These are phyloP conservation scores for Oophaga sylvatica DNA, from an alignment of 2,797 vertebrate genomes.

Conservation along the genomic window DNA sequence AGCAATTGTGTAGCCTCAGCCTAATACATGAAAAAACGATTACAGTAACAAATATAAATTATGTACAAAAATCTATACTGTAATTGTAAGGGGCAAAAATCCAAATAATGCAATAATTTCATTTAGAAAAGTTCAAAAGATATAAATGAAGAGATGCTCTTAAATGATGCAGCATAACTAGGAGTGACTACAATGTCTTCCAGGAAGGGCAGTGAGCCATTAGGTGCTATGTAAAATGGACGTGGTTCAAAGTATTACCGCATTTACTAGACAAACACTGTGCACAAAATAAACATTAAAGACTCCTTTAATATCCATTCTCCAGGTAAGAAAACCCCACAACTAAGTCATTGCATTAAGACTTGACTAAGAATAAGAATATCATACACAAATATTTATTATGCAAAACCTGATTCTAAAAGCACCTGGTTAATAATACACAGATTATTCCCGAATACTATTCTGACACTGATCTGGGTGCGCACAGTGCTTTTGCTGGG, in stretches of 20 bases:
- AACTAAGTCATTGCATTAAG: background rate
- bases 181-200: background rate
- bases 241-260: conserved; percentile 15
- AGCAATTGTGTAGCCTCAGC: no score
- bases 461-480: no score
- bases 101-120: background rate
- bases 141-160: background rate
- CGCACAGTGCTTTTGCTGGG: no score
- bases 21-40: background rate
- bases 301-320: conserved; percentile 7
- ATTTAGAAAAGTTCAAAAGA: background rate
- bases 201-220: conserved; percentile 12
- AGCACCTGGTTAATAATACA: no score
- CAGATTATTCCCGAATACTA: no score
- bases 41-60: background rate
- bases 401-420: no score
- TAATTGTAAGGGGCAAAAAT: background rate
- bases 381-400: no score
- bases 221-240: conserved; percentile 30
- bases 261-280: conserved; percentile 28
- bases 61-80: background rate
- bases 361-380: no score
- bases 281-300: conserved; percentile 33
- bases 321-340: background rate
- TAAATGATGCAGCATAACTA: background rate